phyloP scores from a whole-genome alignment of 2,888 invertebrate species.

The Limulus polyphemus region DNA sequence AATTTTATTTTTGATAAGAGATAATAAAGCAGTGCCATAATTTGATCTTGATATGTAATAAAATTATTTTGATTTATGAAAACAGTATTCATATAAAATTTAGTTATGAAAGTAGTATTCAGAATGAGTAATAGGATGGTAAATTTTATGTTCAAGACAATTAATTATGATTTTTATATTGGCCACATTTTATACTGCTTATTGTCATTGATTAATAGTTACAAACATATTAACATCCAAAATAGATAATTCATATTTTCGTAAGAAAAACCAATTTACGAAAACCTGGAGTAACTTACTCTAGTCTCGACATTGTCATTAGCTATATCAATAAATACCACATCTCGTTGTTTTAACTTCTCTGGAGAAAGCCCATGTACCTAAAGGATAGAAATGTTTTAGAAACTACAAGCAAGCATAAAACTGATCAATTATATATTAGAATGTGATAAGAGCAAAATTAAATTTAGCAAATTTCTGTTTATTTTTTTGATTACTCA shows the following conservation, averaged over 20 bases:
- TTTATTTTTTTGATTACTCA: no score
- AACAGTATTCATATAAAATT: no score
- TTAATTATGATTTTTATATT: no score
- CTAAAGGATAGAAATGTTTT: slow-evolving; percentile 41
- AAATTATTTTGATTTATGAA: not conserved
- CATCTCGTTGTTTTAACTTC: slow-evolving; percentile 72
- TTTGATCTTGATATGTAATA: slow-evolving; percentile 12
- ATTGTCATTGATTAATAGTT: no score
- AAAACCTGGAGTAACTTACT: slow-evolving; percentile 27
- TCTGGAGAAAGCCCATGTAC: slow-evolving; percentile 84
- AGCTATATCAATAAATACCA: slow-evolving; percentile 88
- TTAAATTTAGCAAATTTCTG: no score
- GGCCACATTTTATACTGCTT: not conserved
- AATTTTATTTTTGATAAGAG: not conserved
- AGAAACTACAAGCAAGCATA: not conserved
- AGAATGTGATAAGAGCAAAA: no score
- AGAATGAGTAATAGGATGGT: no score
- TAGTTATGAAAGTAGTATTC: no score
- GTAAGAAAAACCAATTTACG: not conserved
- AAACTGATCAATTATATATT: no score
- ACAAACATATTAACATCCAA: not conserved
- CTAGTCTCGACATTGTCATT: slow-evolving; percentile 53
- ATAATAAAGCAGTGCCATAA: slow-evolving; percentile 1
- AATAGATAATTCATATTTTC: not conserved
- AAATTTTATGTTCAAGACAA: no score